Evolutionary conservation across 2,113 vertebrate genomes (phyloP).

Genomic region (Paradisaea rubra): DNA sequence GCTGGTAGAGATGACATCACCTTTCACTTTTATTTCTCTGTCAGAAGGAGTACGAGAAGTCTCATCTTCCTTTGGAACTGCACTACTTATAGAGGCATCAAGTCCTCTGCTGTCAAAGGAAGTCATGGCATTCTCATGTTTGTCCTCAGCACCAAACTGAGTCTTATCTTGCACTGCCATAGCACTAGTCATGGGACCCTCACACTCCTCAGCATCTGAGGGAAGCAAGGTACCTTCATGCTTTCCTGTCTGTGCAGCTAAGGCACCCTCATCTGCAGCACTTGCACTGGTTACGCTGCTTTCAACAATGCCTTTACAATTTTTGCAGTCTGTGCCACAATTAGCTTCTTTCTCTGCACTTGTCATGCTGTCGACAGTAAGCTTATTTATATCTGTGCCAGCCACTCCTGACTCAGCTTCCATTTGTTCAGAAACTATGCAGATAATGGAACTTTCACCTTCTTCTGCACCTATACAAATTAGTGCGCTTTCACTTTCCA

Average conservation of each 20-base stretch:
- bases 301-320: conserved; percentile 66
- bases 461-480: conserved; percentile 50
- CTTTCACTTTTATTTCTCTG: conserved; percentile 6
- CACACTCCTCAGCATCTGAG: conserved; percentile 25
- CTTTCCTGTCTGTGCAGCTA: neutral
- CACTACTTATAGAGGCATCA: conserved; percentile 24
- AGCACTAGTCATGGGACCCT: conserved; percentile 60
- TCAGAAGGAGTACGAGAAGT: neutral
- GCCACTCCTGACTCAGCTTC: conserved; percentile 44
- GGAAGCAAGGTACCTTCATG: neutral
- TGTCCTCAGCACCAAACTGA: neutral
- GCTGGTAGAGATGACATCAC: conserved; percentile 69
- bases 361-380: conserved; percentile 34
- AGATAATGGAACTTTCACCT: conserved; percentile 34
- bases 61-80: neutral
- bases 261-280: neutral
- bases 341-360: neutral
- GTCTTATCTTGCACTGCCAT: conserved; percentile 23
- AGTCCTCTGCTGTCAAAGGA: neutral
- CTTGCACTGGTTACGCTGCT: conserved; percentile 68
- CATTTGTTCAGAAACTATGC: conserved; percentile 18
- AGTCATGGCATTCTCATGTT: neutral
- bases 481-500: conserved; percentile 38
- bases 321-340: conserved; percentile 28
- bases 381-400: neutral